Evolutionary conservation across 2,113 vertebrate species (phyloP).

Genomic region (Trachemys scripta): DNA sequence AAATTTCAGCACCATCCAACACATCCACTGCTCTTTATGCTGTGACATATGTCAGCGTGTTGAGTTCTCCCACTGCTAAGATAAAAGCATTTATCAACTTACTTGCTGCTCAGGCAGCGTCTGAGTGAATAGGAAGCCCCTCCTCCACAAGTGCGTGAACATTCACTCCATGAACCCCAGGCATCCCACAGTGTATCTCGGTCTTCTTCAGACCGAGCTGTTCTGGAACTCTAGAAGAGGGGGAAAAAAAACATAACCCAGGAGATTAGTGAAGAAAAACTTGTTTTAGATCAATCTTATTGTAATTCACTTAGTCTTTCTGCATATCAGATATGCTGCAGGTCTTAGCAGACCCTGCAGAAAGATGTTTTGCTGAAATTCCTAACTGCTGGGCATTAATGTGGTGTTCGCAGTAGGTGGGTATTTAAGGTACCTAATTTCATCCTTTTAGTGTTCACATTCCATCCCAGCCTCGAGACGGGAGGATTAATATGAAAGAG

Average conservation of each 20-base stretch:
- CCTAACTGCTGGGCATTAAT: neutral
- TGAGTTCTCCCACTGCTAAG: neutral
- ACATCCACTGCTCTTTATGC: neutral
- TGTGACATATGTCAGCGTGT: neutral
- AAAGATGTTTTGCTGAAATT: neutral
- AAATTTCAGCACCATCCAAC: neutral
- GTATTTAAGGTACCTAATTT: neutral
- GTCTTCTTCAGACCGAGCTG: conserved; percentile 93
- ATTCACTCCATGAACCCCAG: conserved; percentile 97
- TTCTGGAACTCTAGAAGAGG: conserved; percentile 88
- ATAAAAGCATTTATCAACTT: conserved; percentile 56
- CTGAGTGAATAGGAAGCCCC: conserved; percentile 95
- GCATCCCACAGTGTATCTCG: conserved; percentile 93
- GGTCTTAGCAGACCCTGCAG: neutral
- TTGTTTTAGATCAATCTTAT: neutral
- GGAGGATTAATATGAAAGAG: neutral
- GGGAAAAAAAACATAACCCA: neutral
- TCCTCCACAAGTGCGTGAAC: conserved; percentile 95
- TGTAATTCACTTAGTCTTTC: neutral
- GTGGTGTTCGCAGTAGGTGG: neutral
- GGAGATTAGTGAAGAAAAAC: neutral
- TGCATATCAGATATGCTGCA: neutral
- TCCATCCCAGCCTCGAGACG: neutral
- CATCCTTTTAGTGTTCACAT: neutral
- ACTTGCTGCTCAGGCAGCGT: conserved; percentile 95